These are phyloP conservation scores for Hycleus cichorii DNA, from an alignment of 1,140 invertebrate species.

Conservation along the genomic window DNA sequence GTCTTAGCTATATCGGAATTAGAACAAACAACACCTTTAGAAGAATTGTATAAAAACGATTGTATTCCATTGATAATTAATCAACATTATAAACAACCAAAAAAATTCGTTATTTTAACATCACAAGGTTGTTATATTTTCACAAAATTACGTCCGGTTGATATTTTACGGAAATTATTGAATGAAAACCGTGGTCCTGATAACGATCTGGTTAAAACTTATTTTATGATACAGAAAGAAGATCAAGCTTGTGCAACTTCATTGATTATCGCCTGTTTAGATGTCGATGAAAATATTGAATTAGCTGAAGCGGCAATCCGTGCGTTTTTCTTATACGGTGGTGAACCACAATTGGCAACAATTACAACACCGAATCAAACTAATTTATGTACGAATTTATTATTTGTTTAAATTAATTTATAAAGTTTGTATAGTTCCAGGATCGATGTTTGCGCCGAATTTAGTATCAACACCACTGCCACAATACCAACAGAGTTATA, in stretches of 20 bases:
- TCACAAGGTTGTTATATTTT: constrained; percentile 80
- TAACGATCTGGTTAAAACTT: constrained; percentile 72
- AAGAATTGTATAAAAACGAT: no score
- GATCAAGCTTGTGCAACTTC: constrained; percentile 86
- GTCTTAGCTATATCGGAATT: constrained; percentile 59
- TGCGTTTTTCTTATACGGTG: constrained; percentile 89
- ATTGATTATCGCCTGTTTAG: constrained; percentile 75
- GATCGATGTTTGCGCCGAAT: constrained; percentile 31
- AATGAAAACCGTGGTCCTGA: constrained; percentile 77
- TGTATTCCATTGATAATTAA: constrained; percentile 61
- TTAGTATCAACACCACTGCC: constrained; percentile 33
- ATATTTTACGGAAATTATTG: constrained; percentile 73
- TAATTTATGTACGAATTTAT: constrained; percentile 24
- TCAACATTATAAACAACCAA: constrained; percentile 65
- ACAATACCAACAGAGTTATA: constrained; percentile 35
- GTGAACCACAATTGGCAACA: constrained; percentile 51
- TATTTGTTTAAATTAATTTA: background rate
- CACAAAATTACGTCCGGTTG: constrained; percentile 75
- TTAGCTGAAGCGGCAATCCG: constrained; percentile 81
- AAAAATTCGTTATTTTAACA: constrained; percentile 78
- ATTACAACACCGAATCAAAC: constrained; percentile 19
- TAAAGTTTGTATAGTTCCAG: constrained; percentile 21
- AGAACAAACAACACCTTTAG: constrained; percentile 14
- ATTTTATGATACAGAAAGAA: constrained; percentile 74
- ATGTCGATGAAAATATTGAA: constrained; percentile 58